Evolutionary conservation across 2,113 vertebrate genomes (phyloP).

Genomic region (Vulpes ferrilata): DNA sequence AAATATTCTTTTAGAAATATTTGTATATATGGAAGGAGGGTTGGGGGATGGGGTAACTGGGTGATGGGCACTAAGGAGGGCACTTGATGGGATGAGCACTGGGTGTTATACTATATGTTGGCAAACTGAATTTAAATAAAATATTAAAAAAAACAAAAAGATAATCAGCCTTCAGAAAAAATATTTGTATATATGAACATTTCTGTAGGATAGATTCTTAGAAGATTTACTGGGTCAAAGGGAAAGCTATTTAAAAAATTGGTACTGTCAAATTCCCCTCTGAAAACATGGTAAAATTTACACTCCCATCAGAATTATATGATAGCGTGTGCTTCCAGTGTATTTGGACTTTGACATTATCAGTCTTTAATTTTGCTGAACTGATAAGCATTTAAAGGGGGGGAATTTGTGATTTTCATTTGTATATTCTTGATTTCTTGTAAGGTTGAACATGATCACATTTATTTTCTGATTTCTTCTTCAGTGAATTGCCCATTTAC

Average conservation of each 20-base stretch:
- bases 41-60: too few species aligned
- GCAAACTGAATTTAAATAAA: too few species aligned
- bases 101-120: too few species aligned
- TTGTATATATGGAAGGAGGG: not conserved
- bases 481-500: slow-evolving; percentile 30
- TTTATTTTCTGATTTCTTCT: slow-evolving; percentile 32
- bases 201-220: not conserved
- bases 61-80: too few species aligned
- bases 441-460: not conserved
- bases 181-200: not conserved
- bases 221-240: not conserved
- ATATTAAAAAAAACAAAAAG: too few species aligned
- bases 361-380: not conserved
- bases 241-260: slow-evolving; percentile 38
- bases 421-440: not conserved
- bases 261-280: not conserved
- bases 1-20: not conserved
- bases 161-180: not conserved
- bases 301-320: not conserved
- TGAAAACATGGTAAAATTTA: not conserved
- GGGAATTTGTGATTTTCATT: not conserved
- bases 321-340: not conserved
- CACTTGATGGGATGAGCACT: too few species aligned
- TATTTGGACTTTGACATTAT: not conserved
- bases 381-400: not conserved